phyloP scores from a whole-genome alignment of 2,797 vertebrate genomes.

The Denticeps clupeoides region DNA sequence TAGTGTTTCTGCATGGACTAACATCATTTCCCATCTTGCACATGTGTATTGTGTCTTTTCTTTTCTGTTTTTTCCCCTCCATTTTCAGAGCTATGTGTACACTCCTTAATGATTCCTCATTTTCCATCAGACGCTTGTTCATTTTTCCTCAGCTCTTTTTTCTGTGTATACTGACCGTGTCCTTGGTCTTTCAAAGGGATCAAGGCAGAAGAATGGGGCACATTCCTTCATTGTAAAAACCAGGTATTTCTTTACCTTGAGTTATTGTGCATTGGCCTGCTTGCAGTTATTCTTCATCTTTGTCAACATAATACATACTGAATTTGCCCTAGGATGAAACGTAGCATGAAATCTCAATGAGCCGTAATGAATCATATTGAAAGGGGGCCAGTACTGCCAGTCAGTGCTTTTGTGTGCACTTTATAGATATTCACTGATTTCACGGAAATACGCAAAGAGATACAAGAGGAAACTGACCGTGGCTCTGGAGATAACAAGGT shows the following conservation, averaged over 20 bases:
- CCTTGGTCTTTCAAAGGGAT: conserved; percentile 44
- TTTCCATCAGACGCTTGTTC: neutral
- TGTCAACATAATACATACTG: too few relatives aligned
- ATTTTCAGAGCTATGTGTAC: neutral
- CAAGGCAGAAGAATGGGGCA: conserved; percentile 73
- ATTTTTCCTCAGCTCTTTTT: neutral
- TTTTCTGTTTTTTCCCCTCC: neutral
- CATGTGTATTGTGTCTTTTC: neutral
- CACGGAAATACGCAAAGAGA: conserved; percentile 59
- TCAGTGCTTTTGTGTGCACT: conserved; percentile 3
- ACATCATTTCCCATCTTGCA: neutral
- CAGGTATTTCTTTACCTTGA: conserved; percentile 49
- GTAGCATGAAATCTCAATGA: too few relatives aligned
- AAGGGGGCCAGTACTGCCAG: too few relatives aligned
- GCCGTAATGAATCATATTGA: conserved; percentile 10
- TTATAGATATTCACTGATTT: conserved; percentile 65
- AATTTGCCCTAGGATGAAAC: too few relatives aligned
- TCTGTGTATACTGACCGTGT: neutral
- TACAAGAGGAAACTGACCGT: conserved; percentile 63
- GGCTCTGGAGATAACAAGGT: conserved; percentile 65
- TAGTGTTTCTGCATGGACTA: conserved; percentile 30
- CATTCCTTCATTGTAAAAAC: conserved; percentile 68
- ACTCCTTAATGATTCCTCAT: conserved; percentile 6
- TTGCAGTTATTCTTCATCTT: neutral
- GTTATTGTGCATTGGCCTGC: neutral